phyloP scores from a whole-genome alignment of 2,113 vertebrate genomes.

The Malurus elegans region DNA sequence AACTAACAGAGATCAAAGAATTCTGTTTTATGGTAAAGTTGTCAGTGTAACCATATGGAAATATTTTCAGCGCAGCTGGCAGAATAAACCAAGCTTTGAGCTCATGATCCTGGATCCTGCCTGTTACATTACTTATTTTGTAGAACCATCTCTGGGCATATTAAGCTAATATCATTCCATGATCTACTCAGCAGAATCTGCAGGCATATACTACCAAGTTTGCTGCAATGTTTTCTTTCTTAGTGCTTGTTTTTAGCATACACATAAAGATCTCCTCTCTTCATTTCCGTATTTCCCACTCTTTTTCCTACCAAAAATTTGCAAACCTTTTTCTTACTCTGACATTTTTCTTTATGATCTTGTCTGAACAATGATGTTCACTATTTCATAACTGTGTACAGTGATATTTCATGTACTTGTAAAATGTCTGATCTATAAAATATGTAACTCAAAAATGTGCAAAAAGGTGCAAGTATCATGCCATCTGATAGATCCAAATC shows the following conservation, averaged over 20 bases:
- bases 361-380: neutral
- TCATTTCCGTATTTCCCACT: neutral
- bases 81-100: neutral
- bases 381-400: neutral
- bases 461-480: neutral
- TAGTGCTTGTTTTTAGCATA: neutral
- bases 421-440: neutral
- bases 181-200: neutral
- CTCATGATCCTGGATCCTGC: neutral
- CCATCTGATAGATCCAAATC: neutral
- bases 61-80: neutral
- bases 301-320: neutral
- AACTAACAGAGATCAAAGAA: neutral
- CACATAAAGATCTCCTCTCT: neutral
- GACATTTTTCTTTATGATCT: neutral
- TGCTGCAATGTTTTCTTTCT: neutral
- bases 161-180: constrained; percentile 4
- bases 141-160: constrained; percentile 15
- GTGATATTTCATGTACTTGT: neutral
- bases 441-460: neutral
- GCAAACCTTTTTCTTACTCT: neutral
- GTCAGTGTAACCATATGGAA: constrained; percentile 16
- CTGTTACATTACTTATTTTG: neutral
- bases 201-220: neutral
- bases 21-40: neutral